Evolutionary conservation across 2,888 invertebrate genomes (phyloP).

Genomic region (Timema cristinae): DNA sequence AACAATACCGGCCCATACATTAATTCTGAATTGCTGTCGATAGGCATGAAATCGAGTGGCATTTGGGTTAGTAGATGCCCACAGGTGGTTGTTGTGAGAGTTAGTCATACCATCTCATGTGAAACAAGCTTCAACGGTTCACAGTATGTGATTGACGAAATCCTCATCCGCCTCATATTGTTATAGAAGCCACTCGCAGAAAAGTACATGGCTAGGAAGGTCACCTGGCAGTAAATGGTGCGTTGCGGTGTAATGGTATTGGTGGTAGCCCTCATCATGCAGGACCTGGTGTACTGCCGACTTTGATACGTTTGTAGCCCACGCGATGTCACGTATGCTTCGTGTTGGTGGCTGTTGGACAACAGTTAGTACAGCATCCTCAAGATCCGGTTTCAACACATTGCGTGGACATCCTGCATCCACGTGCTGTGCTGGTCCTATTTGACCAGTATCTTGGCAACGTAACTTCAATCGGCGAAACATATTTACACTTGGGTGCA

Average conservation of each 20-base stretch:
- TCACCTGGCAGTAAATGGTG: neutral
- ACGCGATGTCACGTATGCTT: neutral
- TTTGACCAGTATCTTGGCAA: too few relatives aligned
- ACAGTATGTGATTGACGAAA: neutral
- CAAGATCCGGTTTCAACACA: too few relatives aligned
- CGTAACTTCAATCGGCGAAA: too few relatives aligned
- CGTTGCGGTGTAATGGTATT: neutral
- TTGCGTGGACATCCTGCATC: too few relatives aligned
- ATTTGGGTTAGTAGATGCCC: neutral
- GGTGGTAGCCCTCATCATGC: neutral
- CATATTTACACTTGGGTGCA: too few relatives aligned
- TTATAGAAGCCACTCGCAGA: slow-evolving; percentile 3
- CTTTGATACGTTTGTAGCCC: neutral
- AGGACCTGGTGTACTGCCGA: slow-evolving; percentile 1
- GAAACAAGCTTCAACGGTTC: slow-evolving; percentile 1
- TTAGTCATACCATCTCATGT: neutral
- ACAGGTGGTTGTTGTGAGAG: neutral
- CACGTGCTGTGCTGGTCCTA: too few relatives aligned
- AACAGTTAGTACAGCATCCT: too few relatives aligned
- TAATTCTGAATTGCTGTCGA: neutral
- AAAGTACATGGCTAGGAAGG: neutral
- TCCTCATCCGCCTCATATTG: neutral
- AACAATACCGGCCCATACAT: neutral
- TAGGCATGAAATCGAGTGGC: neutral
- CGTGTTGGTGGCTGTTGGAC: neutral